Base-by-base conservation (phyloP, 2,888 invertebrate species). In the Thera britannica region DNA sequence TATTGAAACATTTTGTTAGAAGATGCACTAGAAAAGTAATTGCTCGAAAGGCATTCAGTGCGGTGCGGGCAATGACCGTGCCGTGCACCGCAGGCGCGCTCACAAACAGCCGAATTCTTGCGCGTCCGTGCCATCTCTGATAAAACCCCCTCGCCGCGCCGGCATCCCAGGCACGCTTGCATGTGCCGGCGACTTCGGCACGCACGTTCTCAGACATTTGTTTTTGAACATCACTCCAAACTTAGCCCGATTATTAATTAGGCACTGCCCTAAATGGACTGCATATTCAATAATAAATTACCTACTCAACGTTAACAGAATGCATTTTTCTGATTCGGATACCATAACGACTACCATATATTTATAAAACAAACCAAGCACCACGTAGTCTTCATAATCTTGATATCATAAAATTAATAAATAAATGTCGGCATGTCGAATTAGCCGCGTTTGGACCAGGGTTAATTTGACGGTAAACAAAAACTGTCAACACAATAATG, bases 51-150 rank as follows among this genome's bases (percentile, higher is more conserved):
- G 84, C 81, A 82, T 77, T 75, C 83, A 84, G 83, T 74, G 73
- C 83, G 83, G 83, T 74, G 73, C 84, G 89, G 85, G 78, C 87
- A 74, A 78, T 79, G 84, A 88, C 85, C 87, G 81, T 75, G 73
- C 85, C 87, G 81, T 75, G 73, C 65, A 67, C 68, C 41, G 58
- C 55, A 58, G 48, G 54, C 60, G 62, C 74, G 75, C 77, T 74
- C 71, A 69, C 68, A 72, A 72, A 89, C 87, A 88, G 81, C 87
- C 88, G 83, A 90, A 92, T 92, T 88, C 86, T 87, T 89, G 83
- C 84, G 90, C 91, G 90, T 90, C 87, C 89, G 86, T 85, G 82
- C 81, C 84, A 83, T 84, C 82, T 81, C 83, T 80, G 79, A 80
- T 78, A 84, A 85, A 85, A 82, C 84, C 83, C 86, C 85, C 83